Percentiles rank a stretch among this genome's conserved stretches.
Conservation (phyloP, 2,113 vertebrate genomes). For the Esox niger region DNA sequence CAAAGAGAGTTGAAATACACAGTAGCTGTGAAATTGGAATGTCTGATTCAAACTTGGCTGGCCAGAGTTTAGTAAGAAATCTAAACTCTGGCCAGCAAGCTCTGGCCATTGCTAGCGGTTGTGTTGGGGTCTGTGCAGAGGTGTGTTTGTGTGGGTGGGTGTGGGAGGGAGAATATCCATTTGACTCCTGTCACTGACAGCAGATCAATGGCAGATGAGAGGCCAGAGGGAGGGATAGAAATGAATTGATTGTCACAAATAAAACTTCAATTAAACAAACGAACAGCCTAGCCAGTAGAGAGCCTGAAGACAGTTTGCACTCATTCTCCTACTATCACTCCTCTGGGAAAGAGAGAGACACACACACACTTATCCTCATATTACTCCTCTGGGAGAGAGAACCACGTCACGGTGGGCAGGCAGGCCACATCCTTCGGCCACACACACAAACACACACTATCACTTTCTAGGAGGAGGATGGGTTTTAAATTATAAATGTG, state of each 20-base stretch:
- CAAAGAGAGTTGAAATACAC: no score
- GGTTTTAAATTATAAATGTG: slow-evolving; percentile 6
- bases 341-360: neutral
- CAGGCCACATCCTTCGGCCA: slow-evolving; percentile 38
- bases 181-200: slow-evolving; percentile 65
- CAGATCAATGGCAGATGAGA: slow-evolving; percentile 69
- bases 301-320: slow-evolving; percentile 44
- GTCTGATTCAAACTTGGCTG: no score
- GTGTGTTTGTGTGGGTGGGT: slow-evolving; percentile 1
- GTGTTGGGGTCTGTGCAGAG: slow-evolving; percentile 1
- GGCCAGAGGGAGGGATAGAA: slow-evolving; percentile 52
- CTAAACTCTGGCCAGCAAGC: neutral
- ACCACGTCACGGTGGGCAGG: slow-evolving; percentile 1
- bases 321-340: slow-evolving; percentile 63
- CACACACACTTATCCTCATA: slow-evolving; percentile 41
- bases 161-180: slow-evolving; percentile 49
- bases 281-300: slow-evolving; percentile 48
- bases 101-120: neutral
- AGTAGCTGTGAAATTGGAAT: neutral
- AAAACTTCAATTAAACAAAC: slow-evolving; percentile 79
- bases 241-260: slow-evolving; percentile 78
- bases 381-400: slow-evolving; percentile 36
- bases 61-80: no score
- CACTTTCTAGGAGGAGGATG: neutral
- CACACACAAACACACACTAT: neutral